Evolutionary conservation across 2,113 vertebrate species (phyloP).

Genomic region (Hippolais icterina): DNA sequence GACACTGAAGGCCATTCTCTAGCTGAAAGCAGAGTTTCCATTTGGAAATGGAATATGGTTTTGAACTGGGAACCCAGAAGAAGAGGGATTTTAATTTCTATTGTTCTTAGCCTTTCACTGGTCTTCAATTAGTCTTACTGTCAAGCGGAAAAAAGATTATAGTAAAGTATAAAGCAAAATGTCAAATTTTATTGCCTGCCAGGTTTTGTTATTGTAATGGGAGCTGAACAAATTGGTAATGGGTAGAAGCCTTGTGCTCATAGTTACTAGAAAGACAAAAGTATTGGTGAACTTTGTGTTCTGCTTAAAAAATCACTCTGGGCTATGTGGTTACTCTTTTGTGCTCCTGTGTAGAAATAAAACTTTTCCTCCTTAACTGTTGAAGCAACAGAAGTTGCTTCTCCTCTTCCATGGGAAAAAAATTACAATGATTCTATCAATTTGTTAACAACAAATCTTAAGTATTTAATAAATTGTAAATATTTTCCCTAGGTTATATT

Average conservation of each 20-base stretch:
- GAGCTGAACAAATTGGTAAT: neutral
- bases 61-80: neutral
- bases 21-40: neutral
- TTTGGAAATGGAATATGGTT: neutral
- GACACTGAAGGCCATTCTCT: neutral
- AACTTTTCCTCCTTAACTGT: neutral
- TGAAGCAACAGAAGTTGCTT: neutral
- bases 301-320: neutral
- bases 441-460: neutral
- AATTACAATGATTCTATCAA: fast-evolving
- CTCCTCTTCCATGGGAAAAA: neutral
- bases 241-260: neutral
- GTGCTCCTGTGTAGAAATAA: neutral
- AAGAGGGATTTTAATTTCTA: neutral
- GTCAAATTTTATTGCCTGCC: neutral
- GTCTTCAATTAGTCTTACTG: neutral
- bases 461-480: neutral
- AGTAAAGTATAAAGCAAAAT: neutral
- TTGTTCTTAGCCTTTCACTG: neutral
- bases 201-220: neutral
- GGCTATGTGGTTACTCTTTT: neutral
- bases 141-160: neutral
- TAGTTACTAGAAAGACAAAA: neutral
- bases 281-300: neutral
- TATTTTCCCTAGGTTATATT: neutral